These are phyloP conservation scores for Austrofundulus limnaeus DNA, from an alignment of 2,113 vertebrate genomes.

Conservation along the genomic window DNA sequence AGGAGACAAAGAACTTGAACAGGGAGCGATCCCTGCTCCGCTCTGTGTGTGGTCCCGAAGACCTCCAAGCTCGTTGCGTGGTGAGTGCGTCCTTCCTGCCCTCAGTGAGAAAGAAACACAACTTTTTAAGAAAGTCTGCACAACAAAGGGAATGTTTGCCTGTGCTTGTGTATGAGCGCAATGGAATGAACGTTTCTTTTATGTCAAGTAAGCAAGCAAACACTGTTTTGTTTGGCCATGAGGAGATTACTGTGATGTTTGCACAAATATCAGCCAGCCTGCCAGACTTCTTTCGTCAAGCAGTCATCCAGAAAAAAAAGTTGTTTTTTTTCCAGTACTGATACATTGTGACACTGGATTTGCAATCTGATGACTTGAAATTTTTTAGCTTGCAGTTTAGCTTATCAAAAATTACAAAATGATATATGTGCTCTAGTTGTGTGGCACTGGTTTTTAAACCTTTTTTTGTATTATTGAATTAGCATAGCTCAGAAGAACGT, in stretches of 20 bases:
- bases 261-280: constrained; percentile 56
- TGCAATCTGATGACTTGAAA: constrained; percentile 1
- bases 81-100: constrained; percentile 71
- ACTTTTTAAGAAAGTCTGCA: constrained; percentile 52
- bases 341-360: constrained; percentile 15
- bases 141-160: constrained; percentile 77
- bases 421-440: background rate
- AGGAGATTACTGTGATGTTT: constrained; percentile 64
- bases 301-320: constrained; percentile 36
- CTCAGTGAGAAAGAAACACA: constrained; percentile 48
- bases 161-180: constrained; percentile 65
- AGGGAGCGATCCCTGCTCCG: constrained; percentile 41
- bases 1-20: constrained; percentile 50
- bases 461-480: background rate
- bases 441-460: too few relatives aligned
- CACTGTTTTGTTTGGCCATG: constrained; percentile 59
- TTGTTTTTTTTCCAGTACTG: constrained; percentile 18
- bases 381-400: too few relatives aligned
- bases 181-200: constrained; percentile 66
- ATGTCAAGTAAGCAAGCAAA: constrained; percentile 75
- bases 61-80: constrained; percentile 77
- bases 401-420: too few relatives aligned
- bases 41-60: constrained; percentile 81
- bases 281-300: constrained; percentile 32
- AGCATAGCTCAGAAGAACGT: too few relatives aligned